These are phyloP conservation scores for Pogonognathellus flavescens DNA, from an alignment of 1,140 invertebrate genomes.

Conservation along the genomic window DNA sequence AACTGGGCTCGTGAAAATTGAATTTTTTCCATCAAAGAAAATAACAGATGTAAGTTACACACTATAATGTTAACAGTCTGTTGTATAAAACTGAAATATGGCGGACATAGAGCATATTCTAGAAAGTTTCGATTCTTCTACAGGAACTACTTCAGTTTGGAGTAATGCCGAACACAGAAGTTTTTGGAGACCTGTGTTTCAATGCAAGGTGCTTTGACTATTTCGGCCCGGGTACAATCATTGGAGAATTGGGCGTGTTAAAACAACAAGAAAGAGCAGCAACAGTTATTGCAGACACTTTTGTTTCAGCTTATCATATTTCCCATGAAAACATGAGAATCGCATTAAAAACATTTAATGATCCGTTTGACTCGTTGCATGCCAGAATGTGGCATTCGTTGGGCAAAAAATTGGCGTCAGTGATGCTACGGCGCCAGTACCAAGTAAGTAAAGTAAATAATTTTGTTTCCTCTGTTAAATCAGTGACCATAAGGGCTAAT, in stretches of 20 bases:
- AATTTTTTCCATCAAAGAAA: conserved; percentile 53
- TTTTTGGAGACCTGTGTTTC: conserved; percentile 58
- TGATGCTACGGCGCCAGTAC: conserved; percentile 63
- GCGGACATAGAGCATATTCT: not conserved
- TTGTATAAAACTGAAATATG: too few relatives aligned
- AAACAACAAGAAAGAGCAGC: conserved; percentile 69
- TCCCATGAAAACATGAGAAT: conserved; percentile 55
- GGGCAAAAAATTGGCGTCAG: conserved; percentile 63
- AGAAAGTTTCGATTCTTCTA: not conserved
- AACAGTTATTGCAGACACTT: conserved; percentile 70
- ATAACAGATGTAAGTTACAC: not conserved
- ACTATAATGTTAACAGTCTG: too few relatives aligned
- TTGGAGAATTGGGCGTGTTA: conserved; percentile 71
- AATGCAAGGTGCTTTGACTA: conserved; percentile 68
- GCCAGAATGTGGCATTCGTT: conserved; percentile 68
- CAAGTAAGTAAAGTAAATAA: conserved; percentile 49
- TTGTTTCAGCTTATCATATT: conserved; percentile 69
- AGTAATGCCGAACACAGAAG: conserved; percentile 63
- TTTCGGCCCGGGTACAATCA: conserved; percentile 70
- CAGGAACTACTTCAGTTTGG: conserved; percentile 52
- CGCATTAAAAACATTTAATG: conserved; percentile 54
- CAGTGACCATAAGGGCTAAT: not conserved
- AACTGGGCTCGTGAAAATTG: conserved; percentile 70
- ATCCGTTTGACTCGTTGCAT: conserved; percentile 55
- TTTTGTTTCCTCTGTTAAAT: not conserved